These are phyloP conservation scores for Procavia capensis DNA, from an alignment of 2,113 vertebrate species.

Conservation along the genomic window DNA sequence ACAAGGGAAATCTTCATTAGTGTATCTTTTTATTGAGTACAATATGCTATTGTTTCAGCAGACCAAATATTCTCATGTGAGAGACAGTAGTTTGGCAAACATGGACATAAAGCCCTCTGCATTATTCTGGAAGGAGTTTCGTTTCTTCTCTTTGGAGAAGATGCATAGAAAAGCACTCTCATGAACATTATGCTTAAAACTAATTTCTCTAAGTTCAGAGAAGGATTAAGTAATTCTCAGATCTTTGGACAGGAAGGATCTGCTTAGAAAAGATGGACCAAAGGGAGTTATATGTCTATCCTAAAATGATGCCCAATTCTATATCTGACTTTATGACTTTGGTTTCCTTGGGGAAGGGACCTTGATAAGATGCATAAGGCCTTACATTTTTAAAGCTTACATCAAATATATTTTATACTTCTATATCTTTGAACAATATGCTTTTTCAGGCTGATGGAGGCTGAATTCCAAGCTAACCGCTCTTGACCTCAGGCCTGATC, in stretches of 20 bases:
- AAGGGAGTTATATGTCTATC: neutral
- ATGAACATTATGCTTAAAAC: neutral
- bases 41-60: neutral
- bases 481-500: neutral
- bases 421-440: neutral
- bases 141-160: neutral
- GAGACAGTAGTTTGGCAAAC: neutral
- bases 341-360: neutral
- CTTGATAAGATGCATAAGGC: neutral
- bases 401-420: neutral
- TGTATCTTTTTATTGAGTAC: neutral
- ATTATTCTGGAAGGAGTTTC: neutral
- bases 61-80: neutral
- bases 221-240: neutral
- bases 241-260: neutral
- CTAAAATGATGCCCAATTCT: neutral
- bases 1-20: neutral
- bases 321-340: neutral
- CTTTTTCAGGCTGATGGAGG: neutral
- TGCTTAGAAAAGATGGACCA: conserved; percentile 4
- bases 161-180: neutral
- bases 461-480: neutral
- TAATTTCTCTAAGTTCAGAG: conserved; percentile 1
- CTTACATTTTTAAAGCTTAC: neutral
- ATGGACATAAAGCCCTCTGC: neutral